Evolutionary conservation across 1,140 invertebrate species (phyloP).

Genomic region (Heliconius himera): DNA sequence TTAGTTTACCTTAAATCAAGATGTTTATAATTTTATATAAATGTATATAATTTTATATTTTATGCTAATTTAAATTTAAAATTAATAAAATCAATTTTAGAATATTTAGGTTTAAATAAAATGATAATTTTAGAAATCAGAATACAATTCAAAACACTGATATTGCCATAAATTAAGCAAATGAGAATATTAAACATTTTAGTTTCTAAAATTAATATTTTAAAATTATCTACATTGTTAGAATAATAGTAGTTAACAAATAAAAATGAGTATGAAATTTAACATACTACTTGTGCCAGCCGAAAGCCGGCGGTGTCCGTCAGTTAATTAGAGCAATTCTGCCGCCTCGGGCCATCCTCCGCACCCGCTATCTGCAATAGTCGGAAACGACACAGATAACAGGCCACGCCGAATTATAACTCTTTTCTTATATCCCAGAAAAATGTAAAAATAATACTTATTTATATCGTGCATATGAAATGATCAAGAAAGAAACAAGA

Average conservation of each 20-base stretch:
- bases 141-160: neutral
- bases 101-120: neutral
- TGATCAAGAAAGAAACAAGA: neutral
- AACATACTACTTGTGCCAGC: slow-evolving; percentile 76
- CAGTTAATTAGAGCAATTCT: slow-evolving; percentile 73
- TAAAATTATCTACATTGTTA: neutral
- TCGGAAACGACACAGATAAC: slow-evolving; percentile 76
- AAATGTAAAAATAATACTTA: slow-evolving; percentile 1
- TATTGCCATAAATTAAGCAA: neutral
- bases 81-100: neutral
- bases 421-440: slow-evolving; percentile 18
- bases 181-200: neutral
- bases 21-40: no score
- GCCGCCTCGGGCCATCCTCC: slow-evolving; percentile 74
- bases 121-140: neutral
- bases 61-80: neutral
- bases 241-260: neutral
- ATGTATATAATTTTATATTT: neutral
- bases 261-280: neutral
- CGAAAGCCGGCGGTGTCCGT: slow-evolving; percentile 75
- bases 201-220: neutral
- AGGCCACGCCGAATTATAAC: slow-evolving; percentile 59
- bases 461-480: neutral
- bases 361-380: slow-evolving; percentile 76
- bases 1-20: no score